Evolutionary conservation across 2,797 vertebrate genomes (phyloP).

Genomic region (Lagocephalus sceleratus): DNA sequence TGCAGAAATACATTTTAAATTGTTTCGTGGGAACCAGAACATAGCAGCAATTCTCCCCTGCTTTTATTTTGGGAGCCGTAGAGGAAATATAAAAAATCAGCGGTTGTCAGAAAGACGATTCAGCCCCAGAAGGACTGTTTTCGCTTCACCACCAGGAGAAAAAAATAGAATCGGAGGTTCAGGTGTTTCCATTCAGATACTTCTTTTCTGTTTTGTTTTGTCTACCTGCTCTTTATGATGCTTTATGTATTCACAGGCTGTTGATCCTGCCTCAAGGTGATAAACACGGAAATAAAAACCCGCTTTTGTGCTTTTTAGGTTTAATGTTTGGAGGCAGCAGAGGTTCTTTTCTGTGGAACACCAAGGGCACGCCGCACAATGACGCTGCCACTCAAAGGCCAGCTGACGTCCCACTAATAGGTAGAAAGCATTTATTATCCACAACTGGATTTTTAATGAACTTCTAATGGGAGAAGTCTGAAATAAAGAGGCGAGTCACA

Average conservation of each 20-base stretch:
- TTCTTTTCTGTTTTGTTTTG: slow-evolving; percentile 39
- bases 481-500: slow-evolving; percentile 48
- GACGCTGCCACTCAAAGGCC: slow-evolving; percentile 17
- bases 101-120: slow-evolving; percentile 50
- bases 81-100: slow-evolving; percentile 31
- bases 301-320: slow-evolving; percentile 54
- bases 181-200: background rate
- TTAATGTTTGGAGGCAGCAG: slow-evolving; percentile 33
- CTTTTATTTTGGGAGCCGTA: slow-evolving; percentile 43
- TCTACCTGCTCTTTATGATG: slow-evolving; percentile 10
- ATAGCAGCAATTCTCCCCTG: slow-evolving; percentile 36
- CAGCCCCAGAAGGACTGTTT: slow-evolving; percentile 37
- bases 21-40: slow-evolving; percentile 30
- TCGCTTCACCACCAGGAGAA: slow-evolving; percentile 13
- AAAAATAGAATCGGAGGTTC: background rate
- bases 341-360: slow-evolving; percentile 22
- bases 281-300: slow-evolving; percentile 60
- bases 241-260: slow-evolving; percentile 40
- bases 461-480: slow-evolving; percentile 46
- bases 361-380: slow-evolving; percentile 52
- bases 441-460: slow-evolving; percentile 57
- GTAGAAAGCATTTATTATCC: slow-evolving; percentile 56
- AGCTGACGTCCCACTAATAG: slow-evolving; percentile 50
- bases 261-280: slow-evolving; percentile 58
- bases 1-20: background rate